phyloP scores from a whole-genome alignment of 2,113 vertebrate genomes.

The Gadus chalcogrammus region DNA sequence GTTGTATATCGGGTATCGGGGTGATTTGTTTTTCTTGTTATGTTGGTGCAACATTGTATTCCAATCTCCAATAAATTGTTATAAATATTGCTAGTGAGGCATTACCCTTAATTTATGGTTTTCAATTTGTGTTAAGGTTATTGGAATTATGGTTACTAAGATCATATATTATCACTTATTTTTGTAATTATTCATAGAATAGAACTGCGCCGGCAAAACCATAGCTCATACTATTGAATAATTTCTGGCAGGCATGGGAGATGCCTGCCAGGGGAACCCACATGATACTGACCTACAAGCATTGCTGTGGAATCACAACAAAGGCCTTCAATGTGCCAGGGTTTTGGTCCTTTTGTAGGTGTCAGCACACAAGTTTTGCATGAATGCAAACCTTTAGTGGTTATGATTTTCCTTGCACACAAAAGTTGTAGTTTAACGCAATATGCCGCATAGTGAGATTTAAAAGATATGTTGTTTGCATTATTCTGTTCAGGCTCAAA shows the following conservation, averaged over 20 bases:
- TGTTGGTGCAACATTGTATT: no score
- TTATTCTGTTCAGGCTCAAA: neutral
- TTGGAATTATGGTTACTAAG: no score
- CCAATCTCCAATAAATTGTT: no score
- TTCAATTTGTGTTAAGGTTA: no score
- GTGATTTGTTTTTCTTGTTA: no score
- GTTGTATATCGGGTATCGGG: no score
- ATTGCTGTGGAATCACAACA: neutral
- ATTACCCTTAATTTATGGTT: no score
- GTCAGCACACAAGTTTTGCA: neutral
- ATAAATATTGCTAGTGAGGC: no score
- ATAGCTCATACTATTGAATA: conserved; percentile 1
- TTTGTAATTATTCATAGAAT: no score
- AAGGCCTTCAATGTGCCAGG: neutral
- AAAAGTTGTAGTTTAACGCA: neutral
- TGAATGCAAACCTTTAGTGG: neutral
- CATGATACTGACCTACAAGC: neutral
- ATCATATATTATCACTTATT: no score
- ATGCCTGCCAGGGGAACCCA: neutral
- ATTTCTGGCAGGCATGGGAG: conserved; percentile 1
- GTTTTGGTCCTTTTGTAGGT: neutral
- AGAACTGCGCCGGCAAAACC: conserved; percentile 14
- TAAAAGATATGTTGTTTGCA: neutral
- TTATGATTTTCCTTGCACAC: no score
- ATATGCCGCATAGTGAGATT: neutral